Percentiles rank a stretch among this genome's conserved stretches.
Evolutionary conservation across 2,888 invertebrate genomes (phyloP).

Genomic region (Conus canariensis): DNA sequence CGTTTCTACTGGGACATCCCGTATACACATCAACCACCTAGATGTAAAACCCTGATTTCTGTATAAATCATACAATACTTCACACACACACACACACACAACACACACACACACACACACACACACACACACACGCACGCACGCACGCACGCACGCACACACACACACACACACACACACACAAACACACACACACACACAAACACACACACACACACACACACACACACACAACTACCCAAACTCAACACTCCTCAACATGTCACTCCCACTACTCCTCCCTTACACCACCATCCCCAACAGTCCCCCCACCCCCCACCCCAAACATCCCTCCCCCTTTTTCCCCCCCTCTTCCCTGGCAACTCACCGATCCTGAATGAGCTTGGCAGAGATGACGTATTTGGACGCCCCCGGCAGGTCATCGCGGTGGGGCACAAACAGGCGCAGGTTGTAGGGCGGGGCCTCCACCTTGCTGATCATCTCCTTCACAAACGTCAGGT

Average conservation of each 20-base stretch:
- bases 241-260: not conserved
- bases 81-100: not conserved
- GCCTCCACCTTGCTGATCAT: slow-evolving; percentile 68
- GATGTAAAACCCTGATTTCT: too few relatives aligned
- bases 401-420: slow-evolving; percentile 69
- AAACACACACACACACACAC: not conserved
- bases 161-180: not conserved
- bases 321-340: not conserved
- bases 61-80: not conserved
- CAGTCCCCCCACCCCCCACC: slow-evolving; percentile 40
- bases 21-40: too few relatives aligned
- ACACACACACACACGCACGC: slow-evolving; percentile 9
- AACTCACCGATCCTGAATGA: slow-evolving; percentile 73
- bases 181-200: not conserved
- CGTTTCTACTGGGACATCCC: too few relatives aligned
- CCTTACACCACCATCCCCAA: slow-evolving; percentile 58
- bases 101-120: slow-evolving; percentile 16
- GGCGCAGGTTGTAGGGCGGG: slow-evolving; percentile 58
- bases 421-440: slow-evolving; percentile 73
- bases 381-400: slow-evolving; percentile 66
- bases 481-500: slow-evolving; percentile 69
- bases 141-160: not conserved
- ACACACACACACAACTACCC: not conserved
- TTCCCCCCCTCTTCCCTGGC: not conserved
- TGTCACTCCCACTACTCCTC: not conserved